Evolutionary conservation across 2,888 invertebrate genomes (phyloP).

Genomic region (Sisyra nigra): DNA sequence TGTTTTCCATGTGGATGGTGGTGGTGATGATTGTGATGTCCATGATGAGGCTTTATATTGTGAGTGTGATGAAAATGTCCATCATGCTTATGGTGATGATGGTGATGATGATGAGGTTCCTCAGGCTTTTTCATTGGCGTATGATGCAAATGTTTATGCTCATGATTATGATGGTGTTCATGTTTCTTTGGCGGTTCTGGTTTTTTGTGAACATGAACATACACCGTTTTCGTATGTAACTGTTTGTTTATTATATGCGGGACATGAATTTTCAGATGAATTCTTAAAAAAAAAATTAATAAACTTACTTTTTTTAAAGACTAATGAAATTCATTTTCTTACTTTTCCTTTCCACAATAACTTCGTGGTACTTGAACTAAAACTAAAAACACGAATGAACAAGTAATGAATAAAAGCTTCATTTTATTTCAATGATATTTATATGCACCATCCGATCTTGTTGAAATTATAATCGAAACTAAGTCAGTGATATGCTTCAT

Average conservation of each 20-base stretch:
- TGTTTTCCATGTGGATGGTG: not conserved
- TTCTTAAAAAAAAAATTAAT: slow-evolving; percentile 27
- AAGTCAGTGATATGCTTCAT: no score
- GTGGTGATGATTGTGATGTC: not conserved
- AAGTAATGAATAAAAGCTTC: no score
- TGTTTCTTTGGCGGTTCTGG: slow-evolving; percentile 16
- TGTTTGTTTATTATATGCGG: slow-evolving; percentile 43
- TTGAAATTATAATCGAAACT: no score
- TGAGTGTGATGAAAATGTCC: slow-evolving; percentile 5
- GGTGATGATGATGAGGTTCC: slow-evolving; percentile 9
- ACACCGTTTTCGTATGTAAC: slow-evolving; percentile 40
- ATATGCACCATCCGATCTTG: no score
- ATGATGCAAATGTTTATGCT: slow-evolving; percentile 16
- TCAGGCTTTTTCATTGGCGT: slow-evolving; percentile 13
- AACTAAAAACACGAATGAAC: not conserved
- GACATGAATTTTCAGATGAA: slow-evolving; percentile 38
- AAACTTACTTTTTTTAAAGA: no score
- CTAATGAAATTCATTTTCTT: not conserved
- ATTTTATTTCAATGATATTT: no score
- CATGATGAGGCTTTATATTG: not conserved
- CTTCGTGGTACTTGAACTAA: not conserved
- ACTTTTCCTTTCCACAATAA: not conserved
- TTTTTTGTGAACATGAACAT: slow-evolving; percentile 31
- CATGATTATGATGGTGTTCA: slow-evolving; percentile 15
- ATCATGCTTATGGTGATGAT: slow-evolving; percentile 10